Conservation (phyloP, 2,797 vertebrate species). For the Chrysocyon brachyurus region DNA sequence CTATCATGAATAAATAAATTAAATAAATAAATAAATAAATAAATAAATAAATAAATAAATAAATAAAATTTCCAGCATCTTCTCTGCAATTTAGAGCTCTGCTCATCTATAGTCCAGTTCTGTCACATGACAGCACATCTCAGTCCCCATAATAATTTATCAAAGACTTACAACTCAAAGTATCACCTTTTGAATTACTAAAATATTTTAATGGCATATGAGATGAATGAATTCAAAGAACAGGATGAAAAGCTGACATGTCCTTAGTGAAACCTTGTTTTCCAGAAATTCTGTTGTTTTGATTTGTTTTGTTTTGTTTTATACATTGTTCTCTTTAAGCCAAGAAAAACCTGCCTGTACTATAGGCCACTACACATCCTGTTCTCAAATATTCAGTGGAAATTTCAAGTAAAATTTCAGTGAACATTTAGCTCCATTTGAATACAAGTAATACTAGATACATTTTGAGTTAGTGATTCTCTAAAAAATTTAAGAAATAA, state of each 20-base stretch:
- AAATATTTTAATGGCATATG: neutral
- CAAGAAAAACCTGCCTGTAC: neutral
- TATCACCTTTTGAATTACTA: constrained; percentile 5
- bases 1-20: too few species aligned
- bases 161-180: neutral
- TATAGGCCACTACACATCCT: neutral
- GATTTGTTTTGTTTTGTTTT: neutral
- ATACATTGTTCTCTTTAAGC: neutral
- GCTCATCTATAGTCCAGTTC: neutral
- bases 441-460: neutral
- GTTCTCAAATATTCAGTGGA: neutral
- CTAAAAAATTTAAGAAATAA: constrained; percentile 44
- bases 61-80: neutral
- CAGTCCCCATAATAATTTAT: neutral
- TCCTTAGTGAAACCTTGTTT: neutral
- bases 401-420: constrained; percentile 23
- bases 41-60: too few species aligned
- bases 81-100: constrained; percentile 4
- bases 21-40: too few species aligned
- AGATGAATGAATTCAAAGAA: constrained; percentile 39
- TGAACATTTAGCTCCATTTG: neutral
- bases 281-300: constrained; percentile 29
- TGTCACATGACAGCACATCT: constrained; percentile 6
- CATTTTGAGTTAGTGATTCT: neutral
- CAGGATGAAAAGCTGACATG: neutral